Percentiles rank a stretch among this genome's conserved stretches.
Evolutionary conservation across 2,888 invertebrate genomes (phyloP).

Genomic region (Encarsia formosa): DNA sequence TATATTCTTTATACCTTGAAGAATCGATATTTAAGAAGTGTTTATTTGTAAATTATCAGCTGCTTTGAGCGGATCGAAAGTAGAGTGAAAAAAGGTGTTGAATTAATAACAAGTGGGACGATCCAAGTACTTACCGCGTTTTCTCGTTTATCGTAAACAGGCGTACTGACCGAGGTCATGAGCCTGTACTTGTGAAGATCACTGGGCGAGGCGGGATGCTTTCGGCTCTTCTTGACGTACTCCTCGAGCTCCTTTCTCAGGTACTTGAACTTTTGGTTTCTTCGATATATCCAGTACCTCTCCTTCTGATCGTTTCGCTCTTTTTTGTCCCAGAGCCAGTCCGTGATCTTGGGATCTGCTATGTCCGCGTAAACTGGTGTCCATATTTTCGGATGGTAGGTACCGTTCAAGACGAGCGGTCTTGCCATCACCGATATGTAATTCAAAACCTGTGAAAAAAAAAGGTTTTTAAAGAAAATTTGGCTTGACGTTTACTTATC

Average conservation of each 20-base stretch:
- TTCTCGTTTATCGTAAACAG: constrained; percentile 83
- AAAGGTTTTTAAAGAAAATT: too few relatives aligned
- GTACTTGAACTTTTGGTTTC: constrained; percentile 59
- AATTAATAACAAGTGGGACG: too few relatives aligned
- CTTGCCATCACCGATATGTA: constrained; percentile 96
- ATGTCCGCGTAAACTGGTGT: constrained; percentile 94
- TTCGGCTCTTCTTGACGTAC: constrained; percentile 55
- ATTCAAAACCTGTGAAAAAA: constrained; percentile 62
- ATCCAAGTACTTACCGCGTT: constrained; percentile 73
- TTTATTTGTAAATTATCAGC: too few relatives aligned
- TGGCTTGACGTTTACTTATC: too few relatives aligned
- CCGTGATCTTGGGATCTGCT: constrained; percentile 85
- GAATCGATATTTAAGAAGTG: too few relatives aligned
- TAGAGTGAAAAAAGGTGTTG: too few relatives aligned
- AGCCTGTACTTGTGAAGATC: constrained; percentile 60
- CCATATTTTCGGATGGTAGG: constrained; percentile 90
- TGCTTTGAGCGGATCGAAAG: too few relatives aligned
- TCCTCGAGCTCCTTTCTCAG: constrained; percentile 64
- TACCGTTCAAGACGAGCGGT: constrained; percentile 83
- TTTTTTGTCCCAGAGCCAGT: constrained; percentile 83
- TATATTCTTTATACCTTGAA: too few relatives aligned
- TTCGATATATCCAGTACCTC: constrained; percentile 65
- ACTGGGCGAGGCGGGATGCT: constrained; percentile 36
- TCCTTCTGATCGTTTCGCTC: constrained; percentile 77
- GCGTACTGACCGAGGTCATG: constrained; percentile 91